These are phyloP conservation scores for Rhodeus uyekii DNA, from an alignment of 2,797 vertebrate genomes.

Conservation along the genomic window DNA sequence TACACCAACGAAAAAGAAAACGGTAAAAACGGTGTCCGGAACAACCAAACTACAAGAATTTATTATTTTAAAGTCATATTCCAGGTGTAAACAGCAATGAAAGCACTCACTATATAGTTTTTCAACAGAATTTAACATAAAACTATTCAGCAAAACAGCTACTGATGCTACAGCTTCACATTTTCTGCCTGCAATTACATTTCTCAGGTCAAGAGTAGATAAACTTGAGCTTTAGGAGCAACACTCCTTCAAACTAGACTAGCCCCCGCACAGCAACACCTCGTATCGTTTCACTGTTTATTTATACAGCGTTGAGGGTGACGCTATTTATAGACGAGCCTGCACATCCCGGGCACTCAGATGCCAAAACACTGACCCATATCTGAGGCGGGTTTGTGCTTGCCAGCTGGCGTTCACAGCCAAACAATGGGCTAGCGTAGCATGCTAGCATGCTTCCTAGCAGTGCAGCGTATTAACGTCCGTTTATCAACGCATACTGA, in stretches of 20 bases:
- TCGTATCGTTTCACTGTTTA: slow-evolving; percentile 47
- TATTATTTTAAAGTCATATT: background rate
- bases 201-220: background rate
- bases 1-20: background rate
- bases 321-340: slow-evolving; percentile 55
- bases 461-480: background rate
- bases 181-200: slow-evolving; percentile 1
- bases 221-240: slow-evolving; percentile 1
- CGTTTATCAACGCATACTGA: background rate
- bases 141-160: background rate
- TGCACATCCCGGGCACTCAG: slow-evolving; percentile 44
- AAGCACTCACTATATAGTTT: background rate
- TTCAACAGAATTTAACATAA: background rate
- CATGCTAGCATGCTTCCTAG: background rate
- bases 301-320: slow-evolving; percentile 53
- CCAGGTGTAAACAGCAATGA: background rate
- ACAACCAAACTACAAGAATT: no score
- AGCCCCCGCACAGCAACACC: slow-evolving; percentile 10
- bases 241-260: slow-evolving; percentile 39
- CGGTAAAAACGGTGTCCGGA: background rate
- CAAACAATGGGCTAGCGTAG: slow-evolving; percentile 40
- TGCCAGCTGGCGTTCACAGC: slow-evolving; percentile 32
- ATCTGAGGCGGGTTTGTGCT: slow-evolving; percentile 47
- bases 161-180: background rate
- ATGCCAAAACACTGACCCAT: slow-evolving; percentile 59